Evolutionary conservation across 2,888 invertebrate genomes (phyloP).

Genomic region (Antheraea yamamai): DNA sequence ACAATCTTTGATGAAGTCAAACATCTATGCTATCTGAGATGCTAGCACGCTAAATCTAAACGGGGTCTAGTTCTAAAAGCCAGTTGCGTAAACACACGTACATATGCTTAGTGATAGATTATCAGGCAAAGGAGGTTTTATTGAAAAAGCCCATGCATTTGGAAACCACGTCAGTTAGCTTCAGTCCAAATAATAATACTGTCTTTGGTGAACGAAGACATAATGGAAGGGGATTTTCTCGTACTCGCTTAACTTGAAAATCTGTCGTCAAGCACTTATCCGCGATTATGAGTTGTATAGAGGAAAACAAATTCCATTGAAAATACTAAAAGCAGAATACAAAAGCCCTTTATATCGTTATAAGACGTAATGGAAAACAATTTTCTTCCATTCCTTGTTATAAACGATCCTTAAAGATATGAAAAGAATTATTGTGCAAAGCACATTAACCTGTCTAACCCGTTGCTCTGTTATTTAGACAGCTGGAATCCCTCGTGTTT

Average conservation of each 20-base stretch:
- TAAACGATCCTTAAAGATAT: slow-evolving; percentile 28
- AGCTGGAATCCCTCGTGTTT: slow-evolving; percentile 29
- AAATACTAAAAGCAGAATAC: neutral
- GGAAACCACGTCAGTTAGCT: neutral
- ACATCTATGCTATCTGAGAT: too few species aligned
- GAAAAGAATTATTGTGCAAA: slow-evolving; percentile 28
- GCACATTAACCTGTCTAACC: slow-evolving; percentile 27
- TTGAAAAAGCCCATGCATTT: neutral
- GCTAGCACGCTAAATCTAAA: too few species aligned
- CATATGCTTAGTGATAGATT: too few species aligned
- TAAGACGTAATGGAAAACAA: slow-evolving; percentile 36
- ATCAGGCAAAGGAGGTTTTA: neutral
- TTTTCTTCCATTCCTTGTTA: slow-evolving; percentile 32
- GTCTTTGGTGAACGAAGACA: too few species aligned
- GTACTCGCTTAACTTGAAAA: neutral
- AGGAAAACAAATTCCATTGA: slow-evolving; percentile 15
- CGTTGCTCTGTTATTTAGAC: slow-evolving; percentile 35
- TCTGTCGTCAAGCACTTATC: neutral
- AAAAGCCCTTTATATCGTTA: slow-evolving; percentile 20
- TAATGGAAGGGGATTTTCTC: too few species aligned
- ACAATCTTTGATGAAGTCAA: too few species aligned
- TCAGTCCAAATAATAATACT: too few species aligned
- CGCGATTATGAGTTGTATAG: slow-evolving; percentile 15
- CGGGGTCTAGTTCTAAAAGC: too few species aligned
- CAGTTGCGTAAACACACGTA: too few species aligned